Evolutionary conservation across 1,140 invertebrate species (phyloP).

Genomic region (Portunus trituberculatus): DNA sequence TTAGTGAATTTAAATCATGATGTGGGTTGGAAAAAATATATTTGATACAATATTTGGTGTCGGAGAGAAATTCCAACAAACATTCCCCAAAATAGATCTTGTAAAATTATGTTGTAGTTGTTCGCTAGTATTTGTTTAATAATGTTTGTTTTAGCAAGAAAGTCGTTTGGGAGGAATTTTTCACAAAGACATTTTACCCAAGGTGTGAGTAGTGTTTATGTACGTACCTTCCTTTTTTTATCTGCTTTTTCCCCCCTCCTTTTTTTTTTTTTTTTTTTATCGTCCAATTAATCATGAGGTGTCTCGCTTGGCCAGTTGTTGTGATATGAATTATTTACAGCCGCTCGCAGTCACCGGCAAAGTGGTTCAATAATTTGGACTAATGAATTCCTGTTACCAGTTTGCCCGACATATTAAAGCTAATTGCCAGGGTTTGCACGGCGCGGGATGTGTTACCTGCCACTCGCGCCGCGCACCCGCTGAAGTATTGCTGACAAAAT

Average conservation of each 20-base stretch:
- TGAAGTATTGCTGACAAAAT: conserved; percentile 23
- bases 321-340: not conserved
- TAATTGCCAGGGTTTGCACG: not conserved
- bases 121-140: too few relatives aligned
- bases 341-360: not conserved
- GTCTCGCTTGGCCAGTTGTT: not conserved
- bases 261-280: not conserved
- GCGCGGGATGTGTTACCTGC: not conserved
- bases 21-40: too few relatives aligned
- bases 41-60: too few relatives aligned
- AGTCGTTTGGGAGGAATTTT: too few relatives aligned
- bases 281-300: not conserved
- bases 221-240: too few relatives aligned
- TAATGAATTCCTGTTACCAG: not conserved
- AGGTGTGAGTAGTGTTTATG: too few relatives aligned
- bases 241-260: too few relatives aligned
- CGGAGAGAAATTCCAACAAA: too few relatives aligned
- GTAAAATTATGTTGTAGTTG: not conserved
- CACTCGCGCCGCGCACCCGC: not conserved
- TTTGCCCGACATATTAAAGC: not conserved
- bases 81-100: not conserved
- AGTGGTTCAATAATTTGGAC: not conserved
- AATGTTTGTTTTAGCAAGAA: too few relatives aligned
- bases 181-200: too few relatives aligned
- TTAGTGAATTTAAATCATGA: too few relatives aligned